A percentile compares a stretch with the other conserved stretches of the same genome.
Conservation (phyloP, 2,888 invertebrate genomes). For the Thereva unica region DNA sequence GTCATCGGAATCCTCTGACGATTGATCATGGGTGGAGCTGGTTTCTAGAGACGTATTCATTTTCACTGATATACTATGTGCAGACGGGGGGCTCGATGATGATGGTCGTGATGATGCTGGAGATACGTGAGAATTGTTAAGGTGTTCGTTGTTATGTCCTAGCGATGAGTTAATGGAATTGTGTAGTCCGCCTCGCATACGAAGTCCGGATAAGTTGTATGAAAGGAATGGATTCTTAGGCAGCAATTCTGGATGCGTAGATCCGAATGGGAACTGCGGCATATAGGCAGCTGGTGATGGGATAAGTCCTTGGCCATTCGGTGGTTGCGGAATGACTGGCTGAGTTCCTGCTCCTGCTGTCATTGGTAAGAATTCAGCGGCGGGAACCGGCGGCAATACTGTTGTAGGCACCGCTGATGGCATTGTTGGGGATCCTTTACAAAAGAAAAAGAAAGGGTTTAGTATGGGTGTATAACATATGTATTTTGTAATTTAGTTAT, state of each 20-base stretch:
- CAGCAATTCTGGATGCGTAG: constrained; percentile 60
- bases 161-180: constrained; percentile 45
- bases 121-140: constrained; percentile 50
- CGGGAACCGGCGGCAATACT: constrained; percentile 43
- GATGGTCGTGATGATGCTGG: constrained; percentile 57
- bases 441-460: constrained; percentile 41
- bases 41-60: constrained; percentile 65
- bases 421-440: constrained; percentile 58
- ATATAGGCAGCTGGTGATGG: constrained; percentile 65
- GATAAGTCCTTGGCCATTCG: constrained; percentile 53
- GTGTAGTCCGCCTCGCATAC: constrained; percentile 50
- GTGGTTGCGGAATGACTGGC: constrained; percentile 38
- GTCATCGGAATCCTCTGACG: constrained; percentile 68
- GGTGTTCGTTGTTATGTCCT: constrained; percentile 42
- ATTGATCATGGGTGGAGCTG: constrained; percentile 64
- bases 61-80: constrained; percentile 47
- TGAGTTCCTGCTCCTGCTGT: constrained; percentile 41
- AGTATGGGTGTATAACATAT: no score
- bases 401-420: constrained; percentile 51
- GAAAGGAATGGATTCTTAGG: constrained; percentile 63
- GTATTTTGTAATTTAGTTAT: no score
- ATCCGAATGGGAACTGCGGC: constrained; percentile 63
- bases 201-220: constrained; percentile 61
- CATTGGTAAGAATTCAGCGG: constrained; percentile 45
- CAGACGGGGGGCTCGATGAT: constrained; percentile 52